Evolutionary conservation across 2,113 vertebrate genomes (phyloP).

Genomic region (Otolemur garnettii): DNA sequence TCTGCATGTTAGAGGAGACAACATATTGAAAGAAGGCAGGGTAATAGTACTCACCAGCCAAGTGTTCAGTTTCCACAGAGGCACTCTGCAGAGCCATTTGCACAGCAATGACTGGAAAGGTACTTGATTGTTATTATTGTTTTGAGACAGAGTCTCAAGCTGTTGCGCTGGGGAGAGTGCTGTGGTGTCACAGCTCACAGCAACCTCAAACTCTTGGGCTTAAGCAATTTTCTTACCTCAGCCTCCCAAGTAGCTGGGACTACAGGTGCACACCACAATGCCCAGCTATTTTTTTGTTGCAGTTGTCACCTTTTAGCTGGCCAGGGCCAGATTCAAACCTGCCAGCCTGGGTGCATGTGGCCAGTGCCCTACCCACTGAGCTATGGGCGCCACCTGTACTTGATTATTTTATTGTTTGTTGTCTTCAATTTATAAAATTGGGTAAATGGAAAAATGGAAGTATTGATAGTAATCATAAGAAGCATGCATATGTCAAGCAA

Average conservation of each 20-base stretch:
- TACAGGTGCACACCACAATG: too few relatives aligned
- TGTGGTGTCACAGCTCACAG: too few relatives aligned
- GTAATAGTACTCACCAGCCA: neutral
- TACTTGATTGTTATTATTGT: neutral
- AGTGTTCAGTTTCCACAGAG: neutral
- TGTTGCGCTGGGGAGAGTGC: too few relatives aligned
- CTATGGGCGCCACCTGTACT: neutral
- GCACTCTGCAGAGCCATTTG: neutral
- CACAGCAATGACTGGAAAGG: neutral
- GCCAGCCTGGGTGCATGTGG: too few relatives aligned
- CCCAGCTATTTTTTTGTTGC: too few relatives aligned
- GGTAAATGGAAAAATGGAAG: neutral
- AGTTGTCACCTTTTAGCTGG: too few relatives aligned
- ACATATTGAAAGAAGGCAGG: neutral
- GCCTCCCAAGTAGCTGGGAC: too few relatives aligned
- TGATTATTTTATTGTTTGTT: conserved; percentile 44
- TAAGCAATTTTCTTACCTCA: too few relatives aligned
- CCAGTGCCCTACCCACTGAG: too few relatives aligned
- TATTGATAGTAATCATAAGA: neutral
- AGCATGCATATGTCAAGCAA: neutral
- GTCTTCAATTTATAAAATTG: neutral
- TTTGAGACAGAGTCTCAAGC: too few relatives aligned
- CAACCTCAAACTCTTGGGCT: too few relatives aligned
- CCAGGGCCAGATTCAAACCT: too few relatives aligned
- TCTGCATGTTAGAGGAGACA: neutral